These are phyloP conservation scores for Carettochelys insculpta DNA, from an alignment of 2,113 vertebrate genomes.

Conservation along the genomic window DNA sequence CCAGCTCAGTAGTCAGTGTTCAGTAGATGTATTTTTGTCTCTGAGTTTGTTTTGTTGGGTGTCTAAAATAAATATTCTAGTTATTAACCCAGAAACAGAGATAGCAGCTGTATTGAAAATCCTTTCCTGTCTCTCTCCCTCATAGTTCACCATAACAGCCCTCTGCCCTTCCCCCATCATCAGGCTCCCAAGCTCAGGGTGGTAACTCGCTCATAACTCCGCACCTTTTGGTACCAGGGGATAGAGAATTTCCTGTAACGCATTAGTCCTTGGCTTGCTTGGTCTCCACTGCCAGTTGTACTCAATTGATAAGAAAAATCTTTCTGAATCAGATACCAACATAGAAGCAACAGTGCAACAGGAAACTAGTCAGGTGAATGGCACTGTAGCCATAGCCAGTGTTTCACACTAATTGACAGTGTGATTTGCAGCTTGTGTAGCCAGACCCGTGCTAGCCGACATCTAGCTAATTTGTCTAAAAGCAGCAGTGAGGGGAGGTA, in stretches of 20 bases:
- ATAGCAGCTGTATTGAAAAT: neutral
- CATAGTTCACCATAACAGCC: neutral
- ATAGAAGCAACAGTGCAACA: neutral
- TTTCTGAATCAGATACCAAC: neutral
- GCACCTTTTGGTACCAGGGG: neutral
- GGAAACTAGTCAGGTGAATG: neutral
- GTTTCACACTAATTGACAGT: neutral
- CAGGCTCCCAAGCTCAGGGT: neutral
- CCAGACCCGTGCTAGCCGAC: neutral
- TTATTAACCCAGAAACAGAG: neutral
- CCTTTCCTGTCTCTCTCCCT: neutral
- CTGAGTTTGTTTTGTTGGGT: neutral
- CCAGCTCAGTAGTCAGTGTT: conserved; percentile 10
- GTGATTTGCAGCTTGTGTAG: neutral
- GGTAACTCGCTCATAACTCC: neutral
- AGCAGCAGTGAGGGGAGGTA: neutral
- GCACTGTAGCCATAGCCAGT: neutral
- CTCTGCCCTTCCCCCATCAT: neutral
- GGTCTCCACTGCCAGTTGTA: neutral
- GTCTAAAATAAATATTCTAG: neutral
- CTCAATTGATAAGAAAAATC: conserved; percentile 10
- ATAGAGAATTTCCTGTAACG: neutral
- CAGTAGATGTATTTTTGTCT: conserved; percentile 8
- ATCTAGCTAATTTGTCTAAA: neutral
- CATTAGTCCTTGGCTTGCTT: conserved; percentile 5